These are phyloP conservation scores for Therioaphis trifolii DNA, from an alignment of 2,888 invertebrate species.

Conservation along the genomic window DNA sequence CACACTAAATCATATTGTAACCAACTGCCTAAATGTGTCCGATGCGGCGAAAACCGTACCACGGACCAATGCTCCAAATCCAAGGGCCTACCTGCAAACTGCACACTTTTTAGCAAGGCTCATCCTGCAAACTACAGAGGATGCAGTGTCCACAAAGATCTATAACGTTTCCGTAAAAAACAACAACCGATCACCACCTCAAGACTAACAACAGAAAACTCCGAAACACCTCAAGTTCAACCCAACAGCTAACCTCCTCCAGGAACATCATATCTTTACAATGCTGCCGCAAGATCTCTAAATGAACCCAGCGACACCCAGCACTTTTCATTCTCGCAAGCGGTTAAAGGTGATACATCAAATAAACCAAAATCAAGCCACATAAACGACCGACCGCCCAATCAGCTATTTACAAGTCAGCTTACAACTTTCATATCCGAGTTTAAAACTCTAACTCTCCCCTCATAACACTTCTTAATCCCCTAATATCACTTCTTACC, in stretches of 20 bases:
- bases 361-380: constrained; percentile 15
- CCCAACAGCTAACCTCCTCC: neutral
- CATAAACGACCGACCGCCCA: neutral
- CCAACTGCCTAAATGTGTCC: constrained; percentile 10
- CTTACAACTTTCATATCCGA: constrained; percentile 24
- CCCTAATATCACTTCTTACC: constrained; percentile 13
- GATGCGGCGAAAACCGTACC: constrained; percentile 3
- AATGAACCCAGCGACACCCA: constrained; percentile 4
- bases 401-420: constrained; percentile 5
- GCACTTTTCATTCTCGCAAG: neutral
- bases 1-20: constrained; percentile 8
- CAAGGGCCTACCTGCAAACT: neutral
- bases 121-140: too few species aligned
- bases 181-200: constrained; percentile 11
- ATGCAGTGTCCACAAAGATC: neutral
- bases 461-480: constrained; percentile 23
- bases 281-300: neutral
- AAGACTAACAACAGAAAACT: neutral
- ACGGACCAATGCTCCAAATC: neutral
- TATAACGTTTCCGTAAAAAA: constrained; percentile 12
- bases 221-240: neutral
- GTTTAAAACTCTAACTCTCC: constrained; percentile 22
- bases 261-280: neutral
- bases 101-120: neutral
- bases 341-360: too few species aligned